Percentiles rank a stretch among this genome's conserved stretches.
phyloP scores from a whole-genome alignment of 2,888 invertebrate genomes.

The Gymnosoma rotundatum region DNA sequence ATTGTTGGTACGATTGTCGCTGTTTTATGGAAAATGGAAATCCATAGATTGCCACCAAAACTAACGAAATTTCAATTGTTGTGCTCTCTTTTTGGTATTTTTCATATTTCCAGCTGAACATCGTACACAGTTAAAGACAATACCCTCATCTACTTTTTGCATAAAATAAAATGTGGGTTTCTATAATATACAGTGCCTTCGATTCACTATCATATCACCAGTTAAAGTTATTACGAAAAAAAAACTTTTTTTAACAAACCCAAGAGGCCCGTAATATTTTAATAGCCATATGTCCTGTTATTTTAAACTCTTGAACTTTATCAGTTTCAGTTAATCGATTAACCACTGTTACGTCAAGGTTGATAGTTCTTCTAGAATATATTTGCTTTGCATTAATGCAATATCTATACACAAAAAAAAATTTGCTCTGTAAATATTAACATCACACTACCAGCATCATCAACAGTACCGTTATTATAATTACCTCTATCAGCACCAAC shows the following conservation, averaged over 20 bases:
- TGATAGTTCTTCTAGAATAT: background rate
- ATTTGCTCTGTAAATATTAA: slow-evolving; percentile 52
- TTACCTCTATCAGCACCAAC: slow-evolving; percentile 21
- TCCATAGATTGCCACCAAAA: slow-evolving; percentile 51
- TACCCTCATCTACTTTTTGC: background rate
- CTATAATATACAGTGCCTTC: background rate
- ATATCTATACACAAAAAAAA: slow-evolving; percentile 43
- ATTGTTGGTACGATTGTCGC: slow-evolving; percentile 10
- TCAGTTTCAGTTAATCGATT: no score
- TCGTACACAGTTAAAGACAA: background rate
- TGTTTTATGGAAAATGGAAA: slow-evolving; percentile 27
- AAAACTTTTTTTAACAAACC: no score
- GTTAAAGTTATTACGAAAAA: no score
- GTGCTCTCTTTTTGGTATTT: background rate
- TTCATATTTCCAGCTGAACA: background rate
- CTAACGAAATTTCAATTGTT: slow-evolving; percentile 38
- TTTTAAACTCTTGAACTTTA: no score
- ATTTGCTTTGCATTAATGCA: slow-evolving; percentile 42
- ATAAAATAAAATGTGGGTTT: background rate
- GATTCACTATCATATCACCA: background rate
- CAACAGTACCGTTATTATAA: background rate
- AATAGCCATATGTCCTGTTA: no score
- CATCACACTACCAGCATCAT: background rate
- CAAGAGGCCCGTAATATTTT: no score
- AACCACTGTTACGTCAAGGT: slow-evolving; percentile 1